A percentile compares a stretch with the other conserved stretches of the same genome.
Evolutionary conservation across 2,113 vertebrate genomes (phyloP).

Genomic region (Tichodroma muraria): DNA sequence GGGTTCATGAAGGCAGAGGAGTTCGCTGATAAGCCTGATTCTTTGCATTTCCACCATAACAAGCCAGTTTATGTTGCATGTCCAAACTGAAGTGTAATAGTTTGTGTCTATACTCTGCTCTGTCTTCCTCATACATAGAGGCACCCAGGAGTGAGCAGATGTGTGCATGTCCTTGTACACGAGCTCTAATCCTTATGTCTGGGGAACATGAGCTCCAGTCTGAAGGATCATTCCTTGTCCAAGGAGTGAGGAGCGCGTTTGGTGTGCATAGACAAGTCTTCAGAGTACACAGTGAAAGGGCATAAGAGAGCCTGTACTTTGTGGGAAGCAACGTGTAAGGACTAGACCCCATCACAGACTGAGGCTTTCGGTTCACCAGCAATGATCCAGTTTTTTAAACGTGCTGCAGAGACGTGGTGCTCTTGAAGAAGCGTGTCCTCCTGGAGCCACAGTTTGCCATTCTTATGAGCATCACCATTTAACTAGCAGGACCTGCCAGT

Average conservation of each 20-base stretch:
- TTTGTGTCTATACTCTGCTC: not conserved
- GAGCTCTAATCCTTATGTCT: not conserved
- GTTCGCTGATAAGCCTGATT: not conserved
- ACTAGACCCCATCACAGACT: not conserved
- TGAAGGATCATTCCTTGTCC: not conserved
- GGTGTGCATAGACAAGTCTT: not conserved
- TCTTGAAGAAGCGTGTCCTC: not conserved
- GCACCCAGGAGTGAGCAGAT: not conserved
- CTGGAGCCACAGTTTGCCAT: not conserved
- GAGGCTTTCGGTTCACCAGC: not conserved
- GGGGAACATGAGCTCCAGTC: not conserved
- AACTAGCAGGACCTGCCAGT: not conserved
- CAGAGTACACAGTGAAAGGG: not conserved
- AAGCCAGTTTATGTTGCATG: not conserved
- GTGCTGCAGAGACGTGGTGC: accelerated
- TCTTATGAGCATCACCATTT: not conserved
- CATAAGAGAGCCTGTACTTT: not conserved
- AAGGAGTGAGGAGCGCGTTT: not conserved
- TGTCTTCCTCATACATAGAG: not conserved
- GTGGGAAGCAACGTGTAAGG: not conserved
- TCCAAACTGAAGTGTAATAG: not conserved
- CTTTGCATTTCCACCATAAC: not conserved
- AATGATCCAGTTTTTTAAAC: not conserved
- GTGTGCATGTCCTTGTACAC: not conserved
- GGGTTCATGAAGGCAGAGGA: not conserved